A percentile compares a stretch with the other conserved stretches of the same genome.
phyloP scores from a whole-genome alignment of 2,888 invertebrate genomes.

The Gordius sp. region DNA sequence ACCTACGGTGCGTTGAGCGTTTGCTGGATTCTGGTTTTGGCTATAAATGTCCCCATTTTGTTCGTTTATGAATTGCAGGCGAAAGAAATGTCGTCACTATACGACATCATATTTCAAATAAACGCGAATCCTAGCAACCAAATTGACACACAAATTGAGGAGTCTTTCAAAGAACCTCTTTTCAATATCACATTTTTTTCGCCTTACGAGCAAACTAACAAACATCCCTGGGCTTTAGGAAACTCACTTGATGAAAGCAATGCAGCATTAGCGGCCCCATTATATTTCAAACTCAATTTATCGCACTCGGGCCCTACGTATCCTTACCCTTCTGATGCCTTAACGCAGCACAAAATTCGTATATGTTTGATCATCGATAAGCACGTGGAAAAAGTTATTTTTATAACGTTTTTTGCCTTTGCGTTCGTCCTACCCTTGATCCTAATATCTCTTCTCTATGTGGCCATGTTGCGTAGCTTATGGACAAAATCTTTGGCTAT shows the following conservation, averaged over 20 bases:
- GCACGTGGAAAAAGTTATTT: constrained; percentile 21
- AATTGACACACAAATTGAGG: background rate
- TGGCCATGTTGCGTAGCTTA: constrained; percentile 58
- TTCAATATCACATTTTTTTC: background rate
- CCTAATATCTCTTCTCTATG: constrained; percentile 57
- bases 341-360: background rate
- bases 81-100: background rate
- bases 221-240: no score
- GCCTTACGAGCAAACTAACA: no score
- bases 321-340: no score
- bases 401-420: constrained; percentile 56
- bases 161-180: background rate
- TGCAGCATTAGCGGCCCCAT: no score
- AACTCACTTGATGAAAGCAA: no score
- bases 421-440: constrained; percentile 63
- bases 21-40: constrained; percentile 48
- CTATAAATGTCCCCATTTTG: constrained; percentile 24
- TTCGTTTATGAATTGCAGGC: background rate
- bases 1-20: constrained; percentile 48
- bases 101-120: background rate
- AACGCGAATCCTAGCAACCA: background rate
- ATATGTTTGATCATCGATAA: background rate
- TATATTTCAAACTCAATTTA: no score
- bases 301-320: no score
- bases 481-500: constrained; percentile 56